Conservation (phyloP, 2,888 invertebrate genomes). For the Pomacea canaliculata region DNA sequence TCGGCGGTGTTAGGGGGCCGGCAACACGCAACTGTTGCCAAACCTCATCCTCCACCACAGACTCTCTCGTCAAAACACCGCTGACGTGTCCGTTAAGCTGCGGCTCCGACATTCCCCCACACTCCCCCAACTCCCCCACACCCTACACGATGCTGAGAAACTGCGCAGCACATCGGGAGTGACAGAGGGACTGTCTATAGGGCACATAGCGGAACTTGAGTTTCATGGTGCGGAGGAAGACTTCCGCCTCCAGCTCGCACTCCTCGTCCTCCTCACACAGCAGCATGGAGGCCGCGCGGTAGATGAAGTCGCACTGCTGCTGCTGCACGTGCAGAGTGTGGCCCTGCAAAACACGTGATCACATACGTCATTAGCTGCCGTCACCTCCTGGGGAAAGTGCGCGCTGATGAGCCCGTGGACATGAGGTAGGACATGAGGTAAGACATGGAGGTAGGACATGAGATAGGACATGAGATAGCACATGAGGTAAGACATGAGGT, state of each 20-base stretch:
- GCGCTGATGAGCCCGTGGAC: neutral
- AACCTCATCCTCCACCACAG: no score
- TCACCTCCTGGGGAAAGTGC: neutral
- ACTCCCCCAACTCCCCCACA: neutral
- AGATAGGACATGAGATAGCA: no score
- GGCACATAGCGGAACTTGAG: conserved; percentile 39
- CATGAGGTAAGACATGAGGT: no score
- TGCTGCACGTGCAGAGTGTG: conserved; percentile 40
- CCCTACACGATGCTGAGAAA: conserved; percentile 33
- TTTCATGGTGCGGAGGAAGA: conserved; percentile 49
- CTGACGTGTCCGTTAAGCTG: no score
- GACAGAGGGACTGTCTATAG: conserved; percentile 32
- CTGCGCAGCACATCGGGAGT: conserved; percentile 30
- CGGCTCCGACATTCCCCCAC: no score
- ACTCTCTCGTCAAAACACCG: no score
- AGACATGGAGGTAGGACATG: no score
- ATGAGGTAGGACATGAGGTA: no score
- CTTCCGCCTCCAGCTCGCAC: conserved; percentile 48
- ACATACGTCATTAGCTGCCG: no score
- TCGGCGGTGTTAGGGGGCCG: no score
- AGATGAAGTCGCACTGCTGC: conserved; percentile 51
- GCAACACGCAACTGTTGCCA: no score
- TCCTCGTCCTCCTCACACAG: conserved; percentile 45
- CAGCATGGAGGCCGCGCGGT: conserved; percentile 46
- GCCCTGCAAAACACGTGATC: conserved; percentile 41